Conservation (phyloP, 1,140 invertebrate genomes). For the Drosophila erecta region DNA sequence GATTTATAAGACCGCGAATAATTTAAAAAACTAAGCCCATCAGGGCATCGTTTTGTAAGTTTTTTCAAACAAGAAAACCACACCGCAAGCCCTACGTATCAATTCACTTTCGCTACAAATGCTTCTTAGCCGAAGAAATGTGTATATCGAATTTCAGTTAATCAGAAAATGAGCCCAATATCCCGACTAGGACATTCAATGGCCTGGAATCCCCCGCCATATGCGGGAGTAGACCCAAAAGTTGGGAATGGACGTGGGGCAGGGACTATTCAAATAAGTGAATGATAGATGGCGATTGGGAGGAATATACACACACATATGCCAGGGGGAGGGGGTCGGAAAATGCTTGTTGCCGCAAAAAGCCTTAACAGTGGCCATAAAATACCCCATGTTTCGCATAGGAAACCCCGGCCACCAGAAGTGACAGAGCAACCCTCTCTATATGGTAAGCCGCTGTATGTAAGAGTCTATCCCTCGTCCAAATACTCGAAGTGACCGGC, state of each 20-base stretch:
- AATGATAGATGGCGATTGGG: conserved; percentile 26
- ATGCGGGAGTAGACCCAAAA: conserved; percentile 12
- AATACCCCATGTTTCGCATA: conserved; percentile 47
- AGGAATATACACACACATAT: neutral
- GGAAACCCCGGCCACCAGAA: conserved; percentile 40
- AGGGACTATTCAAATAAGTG: conserved; percentile 53
- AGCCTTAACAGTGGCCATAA: conserved; percentile 73
- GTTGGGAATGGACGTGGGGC: conserved; percentile 27
- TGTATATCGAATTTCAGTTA: conserved; percentile 49
- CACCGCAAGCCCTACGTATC: neutral
- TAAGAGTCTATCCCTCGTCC: conserved; percentile 61
- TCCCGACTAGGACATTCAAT: conserved; percentile 24
- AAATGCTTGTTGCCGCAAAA: conserved; percentile 62
- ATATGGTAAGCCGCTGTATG: neutral
- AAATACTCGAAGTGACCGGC: conserved; percentile 65
- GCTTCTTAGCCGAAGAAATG: conserved; percentile 36
- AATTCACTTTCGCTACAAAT: conserved; percentile 18
- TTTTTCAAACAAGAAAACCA: neutral
- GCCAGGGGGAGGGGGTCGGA: conserved; percentile 10
- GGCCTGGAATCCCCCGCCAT: conserved; percentile 27
- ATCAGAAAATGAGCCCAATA: conserved; percentile 49
- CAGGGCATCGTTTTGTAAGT: neutral
- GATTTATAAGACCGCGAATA: neutral
- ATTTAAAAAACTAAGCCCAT: neutral
- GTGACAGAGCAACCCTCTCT: conserved; percentile 56